phyloP scores from a whole-genome alignment of 1,140 invertebrate species.

The Sycophila sp. region DNA sequence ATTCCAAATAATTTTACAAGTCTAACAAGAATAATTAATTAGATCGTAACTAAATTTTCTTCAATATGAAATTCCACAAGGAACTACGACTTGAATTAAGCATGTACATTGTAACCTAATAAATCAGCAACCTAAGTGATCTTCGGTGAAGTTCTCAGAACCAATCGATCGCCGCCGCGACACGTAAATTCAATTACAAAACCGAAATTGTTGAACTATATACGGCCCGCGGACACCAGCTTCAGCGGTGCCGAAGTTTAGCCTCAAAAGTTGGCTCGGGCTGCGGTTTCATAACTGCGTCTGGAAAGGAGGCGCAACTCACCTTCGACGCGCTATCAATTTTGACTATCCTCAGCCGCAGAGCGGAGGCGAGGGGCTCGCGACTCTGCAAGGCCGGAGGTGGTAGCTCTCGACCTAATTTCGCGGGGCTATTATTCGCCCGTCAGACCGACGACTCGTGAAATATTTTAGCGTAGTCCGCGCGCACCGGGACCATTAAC shows the following conservation, averaged over 20 bases:
- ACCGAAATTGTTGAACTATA: too few relatives aligned
- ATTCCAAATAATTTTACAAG: too few relatives aligned
- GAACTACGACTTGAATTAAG: too few relatives aligned
- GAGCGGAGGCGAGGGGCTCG: not conserved
- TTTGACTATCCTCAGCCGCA: not conserved
- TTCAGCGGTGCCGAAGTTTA: not conserved
- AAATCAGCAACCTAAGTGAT: too few relatives aligned
- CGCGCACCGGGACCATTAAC: not conserved
- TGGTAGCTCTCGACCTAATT: not conserved
- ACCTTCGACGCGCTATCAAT: not conserved
- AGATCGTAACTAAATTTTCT: too few relatives aligned
- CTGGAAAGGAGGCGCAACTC: not conserved
- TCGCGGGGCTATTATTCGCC: conserved; percentile 9
- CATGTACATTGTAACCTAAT: too few relatives aligned
- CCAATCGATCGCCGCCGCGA: too few relatives aligned
- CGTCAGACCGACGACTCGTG: not conserved
- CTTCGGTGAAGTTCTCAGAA: too few relatives aligned
- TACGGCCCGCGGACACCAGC: not conserved
- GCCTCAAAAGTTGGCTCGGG: too few relatives aligned
- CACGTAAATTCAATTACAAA: too few relatives aligned
- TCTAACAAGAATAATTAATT: too few relatives aligned
- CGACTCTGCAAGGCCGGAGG: not conserved
- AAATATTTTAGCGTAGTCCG: conserved; percentile 10
- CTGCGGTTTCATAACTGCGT: not conserved
- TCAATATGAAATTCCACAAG: too few relatives aligned